Percentiles rank a stretch among this genome's conserved stretches.
These are phyloP conservation scores for Paedocypris sp. DNA, from an alignment of 2,113 vertebrate species.

Conservation along the genomic window DNA sequence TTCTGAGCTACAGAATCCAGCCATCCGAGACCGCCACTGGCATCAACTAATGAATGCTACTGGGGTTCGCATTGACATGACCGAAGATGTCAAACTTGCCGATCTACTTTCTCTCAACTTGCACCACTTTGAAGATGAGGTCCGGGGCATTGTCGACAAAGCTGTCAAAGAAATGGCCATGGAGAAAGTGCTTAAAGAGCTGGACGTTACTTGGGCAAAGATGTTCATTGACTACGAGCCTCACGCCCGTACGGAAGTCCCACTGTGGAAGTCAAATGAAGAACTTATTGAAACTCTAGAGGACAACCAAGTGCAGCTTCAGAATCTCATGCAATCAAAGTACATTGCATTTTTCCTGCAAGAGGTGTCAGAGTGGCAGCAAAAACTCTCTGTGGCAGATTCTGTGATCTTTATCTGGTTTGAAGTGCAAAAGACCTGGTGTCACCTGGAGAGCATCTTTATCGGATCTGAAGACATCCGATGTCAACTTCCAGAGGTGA, in stretches of 20 bases:
- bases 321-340: conserved; percentile 86
- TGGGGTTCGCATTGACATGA: conserved; percentile 73
- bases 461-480: conserved; percentile 88
- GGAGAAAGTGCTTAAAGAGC: conserved; percentile 71
- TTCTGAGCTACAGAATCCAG: conserved; percentile 80
- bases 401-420: conserved; percentile 82
- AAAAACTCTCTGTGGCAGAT: conserved; percentile 69
- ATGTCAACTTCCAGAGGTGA: conserved; percentile 83
- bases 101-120: conserved; percentile 81
- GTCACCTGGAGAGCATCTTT: conserved; percentile 92
- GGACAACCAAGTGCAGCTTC: conserved; percentile 92
- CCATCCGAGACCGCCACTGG: conserved; percentile 85
- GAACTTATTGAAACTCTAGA: conserved; percentile 85
- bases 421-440: conserved; percentile 83
- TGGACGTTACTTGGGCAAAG: conserved; percentile 66
- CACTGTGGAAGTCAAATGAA: conserved; percentile 68
- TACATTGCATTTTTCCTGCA: conserved; percentile 81
- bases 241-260: conserved; percentile 63
- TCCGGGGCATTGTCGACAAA: conserved; percentile 80
- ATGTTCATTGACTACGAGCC: conserved; percentile 82
- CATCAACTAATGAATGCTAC: conserved; percentile 78
- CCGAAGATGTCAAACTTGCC: conserved; percentile 66
- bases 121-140: conserved; percentile 82
- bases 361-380: conserved; percentile 84
- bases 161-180: conserved; percentile 75